Evolutionary conservation across 2,113 vertebrate genomes (phyloP).

Genomic region (Trichomycterus rosablanca): DNA sequence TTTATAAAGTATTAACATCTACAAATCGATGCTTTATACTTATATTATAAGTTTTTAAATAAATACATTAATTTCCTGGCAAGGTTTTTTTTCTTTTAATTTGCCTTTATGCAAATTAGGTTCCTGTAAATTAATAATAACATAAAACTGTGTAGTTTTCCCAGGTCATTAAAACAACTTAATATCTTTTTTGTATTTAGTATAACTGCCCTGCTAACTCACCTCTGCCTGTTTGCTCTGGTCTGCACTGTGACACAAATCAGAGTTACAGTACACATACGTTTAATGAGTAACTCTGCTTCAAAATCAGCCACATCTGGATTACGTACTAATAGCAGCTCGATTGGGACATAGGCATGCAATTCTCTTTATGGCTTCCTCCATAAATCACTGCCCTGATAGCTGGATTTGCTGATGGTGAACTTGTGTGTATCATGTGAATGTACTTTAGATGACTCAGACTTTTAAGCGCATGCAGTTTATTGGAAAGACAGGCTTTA

Average conservation of each 20-base stretch:
- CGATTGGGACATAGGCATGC: background rate
- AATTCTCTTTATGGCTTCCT: constrained; percentile 35
- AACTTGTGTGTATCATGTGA: constrained; percentile 17
- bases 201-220: background rate
- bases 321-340: background rate
- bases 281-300: constrained; percentile 41
- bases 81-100: too few relatives aligned
- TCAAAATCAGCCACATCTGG: background rate
- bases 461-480: background rate
- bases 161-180: too few relatives aligned
- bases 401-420: constrained; percentile 10
- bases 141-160: too few relatives aligned
- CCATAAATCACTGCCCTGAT: constrained; percentile 25
- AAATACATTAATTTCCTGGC: too few relatives aligned
- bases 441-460: background rate
- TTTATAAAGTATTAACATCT: too few relatives aligned
- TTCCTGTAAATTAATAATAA: too few relatives aligned
- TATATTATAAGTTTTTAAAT: too few relatives aligned
- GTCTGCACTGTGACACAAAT: constrained; percentile 26
- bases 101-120: too few relatives aligned
- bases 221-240: constrained; percentile 32
- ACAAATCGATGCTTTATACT: too few relatives aligned
- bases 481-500: background rate
- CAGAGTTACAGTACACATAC: constrained; percentile 8
- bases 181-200: too few relatives aligned